Evolutionary conservation across 2,113 vertebrate genomes (phyloP).

Genomic region (Lophura nycthemera): DNA sequence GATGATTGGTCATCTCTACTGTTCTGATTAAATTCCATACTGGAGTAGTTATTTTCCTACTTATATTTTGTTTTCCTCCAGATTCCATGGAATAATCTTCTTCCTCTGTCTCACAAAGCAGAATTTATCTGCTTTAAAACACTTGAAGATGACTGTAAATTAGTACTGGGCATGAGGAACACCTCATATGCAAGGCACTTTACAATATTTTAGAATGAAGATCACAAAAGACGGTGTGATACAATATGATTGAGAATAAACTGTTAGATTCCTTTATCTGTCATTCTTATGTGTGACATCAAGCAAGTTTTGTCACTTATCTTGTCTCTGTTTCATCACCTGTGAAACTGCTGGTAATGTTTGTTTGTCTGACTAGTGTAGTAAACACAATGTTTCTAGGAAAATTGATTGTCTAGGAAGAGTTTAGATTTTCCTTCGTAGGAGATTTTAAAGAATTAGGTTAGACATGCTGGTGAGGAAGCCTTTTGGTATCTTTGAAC

Average conservation of each 20-base stretch:
- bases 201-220: neutral
- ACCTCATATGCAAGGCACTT: neutral
- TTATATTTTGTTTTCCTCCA: neutral
- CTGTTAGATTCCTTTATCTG: neutral
- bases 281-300: neutral
- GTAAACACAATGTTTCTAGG: neutral
- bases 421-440: neutral
- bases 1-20: neutral
- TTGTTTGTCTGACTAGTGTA: neutral
- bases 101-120: neutral
- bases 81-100: neutral
- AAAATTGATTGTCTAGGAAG: neutral
- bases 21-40: neutral
- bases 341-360: neutral
- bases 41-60: neutral
- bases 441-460: neutral
- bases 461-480: neutral
- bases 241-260: neutral
- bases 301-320: neutral
- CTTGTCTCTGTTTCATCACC: conserved; percentile 39
- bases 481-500: neutral
- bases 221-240: neutral
- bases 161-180: neutral
- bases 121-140: neutral
- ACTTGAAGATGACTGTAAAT: neutral